These are phyloP conservation scores for Formica exsecta DNA, from an alignment of 1,140 invertebrate genomes.

Conservation along the genomic window DNA sequence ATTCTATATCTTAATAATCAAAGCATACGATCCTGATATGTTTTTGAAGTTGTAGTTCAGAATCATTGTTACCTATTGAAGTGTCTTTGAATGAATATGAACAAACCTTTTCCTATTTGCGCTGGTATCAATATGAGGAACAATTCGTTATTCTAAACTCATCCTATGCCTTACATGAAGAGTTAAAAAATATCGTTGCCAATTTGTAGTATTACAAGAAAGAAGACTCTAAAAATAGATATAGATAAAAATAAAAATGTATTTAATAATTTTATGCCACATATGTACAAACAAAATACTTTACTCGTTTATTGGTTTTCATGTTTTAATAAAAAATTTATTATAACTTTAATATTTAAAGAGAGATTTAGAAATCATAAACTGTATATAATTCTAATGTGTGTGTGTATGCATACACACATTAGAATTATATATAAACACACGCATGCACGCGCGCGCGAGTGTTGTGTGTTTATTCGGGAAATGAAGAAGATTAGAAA, in stretches of 20 bases:
- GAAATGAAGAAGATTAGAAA: not conserved
- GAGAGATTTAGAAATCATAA: slow-evolving; percentile 14
- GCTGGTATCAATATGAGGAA: slow-evolving; percentile 77
- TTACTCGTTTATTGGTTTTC: not conserved
- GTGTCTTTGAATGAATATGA: slow-evolving; percentile 76
- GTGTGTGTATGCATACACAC: too few species aligned
- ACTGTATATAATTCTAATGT: not conserved
- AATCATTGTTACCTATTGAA: slow-evolving; percentile 68
- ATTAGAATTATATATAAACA: too few species aligned
- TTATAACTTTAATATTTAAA: slow-evolving; percentile 16
- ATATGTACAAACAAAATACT: not conserved
- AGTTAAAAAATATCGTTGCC: slow-evolving; percentile 54
- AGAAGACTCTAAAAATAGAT: slow-evolving; percentile 33
- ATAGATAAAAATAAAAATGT: slow-evolving; percentile 35
- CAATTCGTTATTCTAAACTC: slow-evolving; percentile 62
- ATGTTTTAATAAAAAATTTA: not conserved
- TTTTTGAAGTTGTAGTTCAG: slow-evolving; percentile 66
- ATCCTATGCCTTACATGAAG: slow-evolving; percentile 47
- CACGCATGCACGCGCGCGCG: too few species aligned
- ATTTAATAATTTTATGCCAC: slow-evolving; percentile 17
- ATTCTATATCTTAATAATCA: slow-evolving; percentile 6
- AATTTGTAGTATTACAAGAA: slow-evolving; percentile 23
- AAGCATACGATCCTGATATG: not conserved
- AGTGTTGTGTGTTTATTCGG: too few species aligned
- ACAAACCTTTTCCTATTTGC: slow-evolving; percentile 78